Percentiles rank a stretch among this genome's conserved stretches.
Conservation (phyloP, 2,113 vertebrate genomes). For the Shinisaurus crocodilurus region DNA sequence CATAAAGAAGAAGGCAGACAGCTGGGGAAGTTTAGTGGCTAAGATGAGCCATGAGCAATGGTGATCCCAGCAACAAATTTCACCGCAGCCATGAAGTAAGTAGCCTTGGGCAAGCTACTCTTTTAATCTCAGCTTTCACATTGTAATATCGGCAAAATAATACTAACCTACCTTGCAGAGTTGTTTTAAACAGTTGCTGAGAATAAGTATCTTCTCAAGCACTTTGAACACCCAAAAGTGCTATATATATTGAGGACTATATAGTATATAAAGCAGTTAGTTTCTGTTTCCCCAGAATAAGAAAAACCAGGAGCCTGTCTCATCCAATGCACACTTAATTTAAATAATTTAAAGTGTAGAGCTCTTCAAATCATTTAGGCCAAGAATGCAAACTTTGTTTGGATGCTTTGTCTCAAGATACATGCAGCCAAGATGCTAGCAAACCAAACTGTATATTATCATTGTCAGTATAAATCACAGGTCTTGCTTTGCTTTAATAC, state of each 20-base stretch:
- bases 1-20: neutral
- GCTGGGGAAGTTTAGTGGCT: neutral
- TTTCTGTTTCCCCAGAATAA: neutral
- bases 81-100: neutral
- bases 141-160: neutral
- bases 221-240: neutral
- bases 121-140: neutral
- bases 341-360: conserved; percentile 35
- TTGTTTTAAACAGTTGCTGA: neutral
- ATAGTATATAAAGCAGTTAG: neutral
- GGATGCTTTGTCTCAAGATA: conserved; percentile 74
- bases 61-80: neutral
- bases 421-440: conserved; percentile 63
- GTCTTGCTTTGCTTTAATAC: conserved; percentile 63
- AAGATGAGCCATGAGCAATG: neutral
- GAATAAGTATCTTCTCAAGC: neutral
- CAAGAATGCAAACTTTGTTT: conserved; percentile 68
- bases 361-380: conserved; percentile 67
- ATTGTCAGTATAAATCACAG: conserved; percentile 75
- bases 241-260: neutral
- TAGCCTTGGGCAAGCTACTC: too few species aligned
- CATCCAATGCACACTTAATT: conserved; percentile 17
- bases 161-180: neutral
- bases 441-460: conserved; percentile 74
- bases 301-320: neutral